phyloP scores from a whole-genome alignment of 35 echinoderm and acorn worm species.

The Amphiura filiformis region DNA sequence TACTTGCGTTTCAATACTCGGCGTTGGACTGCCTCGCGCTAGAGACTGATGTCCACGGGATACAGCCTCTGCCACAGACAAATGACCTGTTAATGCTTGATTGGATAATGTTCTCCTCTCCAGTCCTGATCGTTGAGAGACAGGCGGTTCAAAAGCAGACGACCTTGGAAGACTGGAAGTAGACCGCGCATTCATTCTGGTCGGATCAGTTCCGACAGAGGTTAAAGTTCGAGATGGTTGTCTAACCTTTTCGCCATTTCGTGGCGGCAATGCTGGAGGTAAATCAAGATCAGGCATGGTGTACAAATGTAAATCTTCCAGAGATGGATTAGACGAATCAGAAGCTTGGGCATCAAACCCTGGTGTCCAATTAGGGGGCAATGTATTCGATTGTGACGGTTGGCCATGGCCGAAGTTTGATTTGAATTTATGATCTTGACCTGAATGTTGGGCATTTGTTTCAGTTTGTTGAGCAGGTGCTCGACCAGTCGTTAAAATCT shows the following conservation, averaged over 20 bases:
- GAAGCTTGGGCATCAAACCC: background rate
- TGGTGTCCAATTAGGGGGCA: no score
- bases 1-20: background rate
- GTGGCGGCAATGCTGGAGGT: background rate
- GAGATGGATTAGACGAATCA: background rate
- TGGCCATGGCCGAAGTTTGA: no score
- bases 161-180: background rate
- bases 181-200: background rate
- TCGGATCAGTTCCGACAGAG: background rate
- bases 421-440: no score
- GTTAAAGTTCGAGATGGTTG: background rate
- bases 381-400: no score
- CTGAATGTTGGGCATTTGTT: no score
- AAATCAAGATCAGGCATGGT: background rate
- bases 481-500: background rate
- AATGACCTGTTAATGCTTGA: background rate
- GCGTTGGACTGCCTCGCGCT: background rate
- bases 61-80: no score
- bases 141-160: background rate
- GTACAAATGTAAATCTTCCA: background rate
- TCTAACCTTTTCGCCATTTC: background rate
- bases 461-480: background rate
- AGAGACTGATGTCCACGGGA: no score
- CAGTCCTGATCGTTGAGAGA: background rate
- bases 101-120: background rate